phyloP scores from a whole-genome alignment of 2,113 vertebrate genomes.

The Cromileptes altivelis region DNA sequence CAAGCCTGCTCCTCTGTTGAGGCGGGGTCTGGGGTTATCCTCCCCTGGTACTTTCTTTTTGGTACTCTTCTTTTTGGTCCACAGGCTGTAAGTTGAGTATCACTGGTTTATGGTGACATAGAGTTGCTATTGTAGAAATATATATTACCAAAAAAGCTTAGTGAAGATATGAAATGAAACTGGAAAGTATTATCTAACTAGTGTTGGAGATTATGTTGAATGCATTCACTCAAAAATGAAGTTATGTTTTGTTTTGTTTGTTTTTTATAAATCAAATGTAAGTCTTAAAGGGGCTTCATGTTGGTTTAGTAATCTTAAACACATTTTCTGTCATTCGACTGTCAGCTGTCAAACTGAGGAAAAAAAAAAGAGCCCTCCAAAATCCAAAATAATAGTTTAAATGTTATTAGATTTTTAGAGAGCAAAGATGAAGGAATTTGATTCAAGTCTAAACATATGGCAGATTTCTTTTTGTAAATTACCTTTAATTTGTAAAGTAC shows the following conservation, averaged over 20 bases:
- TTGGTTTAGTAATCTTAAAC: constrained; percentile 4
- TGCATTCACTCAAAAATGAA: constrained; percentile 8
- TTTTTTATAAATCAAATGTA: background rate
- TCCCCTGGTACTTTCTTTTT: too few relatives aligned
- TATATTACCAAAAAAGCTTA: constrained; percentile 25
- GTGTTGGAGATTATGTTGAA: constrained; percentile 26
- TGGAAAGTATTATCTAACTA: constrained; percentile 69
- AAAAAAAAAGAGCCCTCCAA: background rate
- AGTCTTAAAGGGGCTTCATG: background rate
- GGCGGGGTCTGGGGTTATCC: too few relatives aligned
- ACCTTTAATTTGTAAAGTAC: too few relatives aligned
- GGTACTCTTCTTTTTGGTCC: too few relatives aligned
- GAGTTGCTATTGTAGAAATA: background rate
- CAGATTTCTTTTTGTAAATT: too few relatives aligned
- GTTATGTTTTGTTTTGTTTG: constrained; percentile 15
- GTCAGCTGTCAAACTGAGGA: background rate
- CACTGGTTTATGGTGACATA: background rate
- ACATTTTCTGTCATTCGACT: constrained; percentile 5
- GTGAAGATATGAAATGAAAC: constrained; percentile 48
- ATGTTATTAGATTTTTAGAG: background rate
- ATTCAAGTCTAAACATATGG: too few relatives aligned
- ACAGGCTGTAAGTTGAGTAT: too few relatives aligned
- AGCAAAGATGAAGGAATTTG: too few relatives aligned
- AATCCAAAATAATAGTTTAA: background rate
- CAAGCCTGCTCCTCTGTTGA: too few relatives aligned